Percentiles rank a stretch among this genome's conserved stretches.
phyloP scores from a whole-genome alignment of 2,888 invertebrate species.

The Patella depressa region DNA sequence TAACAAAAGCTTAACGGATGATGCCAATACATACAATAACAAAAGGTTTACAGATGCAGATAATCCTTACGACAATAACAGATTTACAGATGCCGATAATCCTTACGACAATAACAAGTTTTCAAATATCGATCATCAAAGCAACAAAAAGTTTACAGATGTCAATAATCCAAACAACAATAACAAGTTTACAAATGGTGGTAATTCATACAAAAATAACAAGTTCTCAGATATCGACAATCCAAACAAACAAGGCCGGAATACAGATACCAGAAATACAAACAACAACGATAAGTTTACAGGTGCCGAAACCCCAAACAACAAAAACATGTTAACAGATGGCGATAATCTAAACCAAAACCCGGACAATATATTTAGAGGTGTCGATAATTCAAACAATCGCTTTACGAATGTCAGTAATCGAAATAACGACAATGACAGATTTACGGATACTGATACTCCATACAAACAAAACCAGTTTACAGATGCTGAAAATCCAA shows the following conservation, averaged over 20 bases:
- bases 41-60: no score
- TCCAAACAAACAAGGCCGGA: conserved; percentile 21
- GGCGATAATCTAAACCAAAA: conserved; percentile 26
- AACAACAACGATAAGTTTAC: conserved; percentile 32
- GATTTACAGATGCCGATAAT: neutral
- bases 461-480: no score
- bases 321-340: conserved; percentile 36
- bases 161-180: conserved; percentile 29
- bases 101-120: conserved; percentile 34
- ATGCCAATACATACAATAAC: conserved; percentile 11
- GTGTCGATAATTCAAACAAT: no score
- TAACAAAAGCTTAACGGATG: no score
- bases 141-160: neutral
- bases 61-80: conserved; percentile 14
- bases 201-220: conserved; percentile 5
- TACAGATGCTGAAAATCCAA: no score
- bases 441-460: no score
- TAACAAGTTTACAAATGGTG: conserved; percentile 30
- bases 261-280: conserved; percentile 19
- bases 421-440: no score
- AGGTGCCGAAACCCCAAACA: conserved; percentile 35
- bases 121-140: neutral
- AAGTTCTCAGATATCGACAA: conserved; percentile 5
- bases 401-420: no score
- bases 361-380: no score